A percentile compares a stretch with the other conserved stretches of the same genome.
These are phyloP conservation scores for Apomyelois bistriatella DNA, from an alignment of 2,888 invertebrate species.

Conservation along the genomic window DNA sequence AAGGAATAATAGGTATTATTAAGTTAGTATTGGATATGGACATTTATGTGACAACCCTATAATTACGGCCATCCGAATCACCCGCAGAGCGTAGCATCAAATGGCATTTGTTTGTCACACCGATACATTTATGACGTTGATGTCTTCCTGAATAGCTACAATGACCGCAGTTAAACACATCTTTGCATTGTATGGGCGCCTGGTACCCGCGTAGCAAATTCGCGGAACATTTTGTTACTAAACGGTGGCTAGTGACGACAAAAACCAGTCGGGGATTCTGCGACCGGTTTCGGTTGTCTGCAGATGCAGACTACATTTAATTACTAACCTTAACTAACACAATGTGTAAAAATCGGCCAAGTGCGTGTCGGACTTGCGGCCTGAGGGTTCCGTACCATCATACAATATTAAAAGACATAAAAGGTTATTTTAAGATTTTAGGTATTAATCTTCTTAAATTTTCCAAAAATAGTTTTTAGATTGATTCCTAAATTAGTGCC, in stretches of 20 bases:
- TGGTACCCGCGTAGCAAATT: slow-evolving; percentile 42
- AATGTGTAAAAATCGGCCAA: not conserved
- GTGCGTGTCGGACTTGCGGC: too few species aligned
- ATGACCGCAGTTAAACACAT: slow-evolving; percentile 5
- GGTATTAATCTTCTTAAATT: too few species aligned
- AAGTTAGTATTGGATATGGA: too few species aligned
- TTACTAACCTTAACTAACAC: not conserved
- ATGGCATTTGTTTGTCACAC: slow-evolving; percentile 16
- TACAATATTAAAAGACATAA: too few species aligned
- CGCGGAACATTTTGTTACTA: slow-evolving; percentile 18
- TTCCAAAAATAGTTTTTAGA: too few species aligned
- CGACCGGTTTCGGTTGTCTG: slow-evolving; percentile 23
- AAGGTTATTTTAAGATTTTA: too few species aligned
- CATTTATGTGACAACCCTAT: slow-evolving; percentile 46
- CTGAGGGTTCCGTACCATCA: too few species aligned
- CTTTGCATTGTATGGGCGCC: slow-evolving; percentile 29
- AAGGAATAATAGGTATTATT: too few species aligned
- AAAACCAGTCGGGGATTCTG: slow-evolving; percentile 7
- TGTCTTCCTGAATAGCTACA: slow-evolving; percentile 32
- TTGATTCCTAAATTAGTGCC: too few species aligned
- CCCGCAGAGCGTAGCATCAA: slow-evolving; percentile 53
- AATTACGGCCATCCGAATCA: slow-evolving; percentile 63
- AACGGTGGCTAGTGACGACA: not conserved
- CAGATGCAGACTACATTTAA: slow-evolving; percentile 5
- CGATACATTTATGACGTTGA: slow-evolving; percentile 23